Base-by-base conservation (phyloP, 2,888 invertebrate species). In the Cryptocheilus praepositus region DNA sequence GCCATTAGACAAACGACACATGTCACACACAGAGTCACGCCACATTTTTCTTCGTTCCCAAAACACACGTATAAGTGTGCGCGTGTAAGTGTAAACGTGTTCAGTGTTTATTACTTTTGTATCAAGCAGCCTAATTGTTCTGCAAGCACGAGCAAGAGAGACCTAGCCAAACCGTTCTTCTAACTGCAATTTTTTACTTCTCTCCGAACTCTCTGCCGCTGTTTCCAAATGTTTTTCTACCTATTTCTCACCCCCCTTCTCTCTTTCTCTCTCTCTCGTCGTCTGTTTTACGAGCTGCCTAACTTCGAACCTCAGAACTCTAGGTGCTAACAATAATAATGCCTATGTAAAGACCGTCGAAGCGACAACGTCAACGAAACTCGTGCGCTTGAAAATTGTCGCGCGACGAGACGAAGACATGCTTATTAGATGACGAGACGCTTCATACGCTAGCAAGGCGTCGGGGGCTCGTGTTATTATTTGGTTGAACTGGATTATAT, bases 401-500 rank as follows among this genome's bases (percentile, higher is more conserved):
- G 28, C 28, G n/a, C 25, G 25, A 16, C 55, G 28, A 55, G n/a
- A 63, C 70, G 64, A 72, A 62, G 55, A 68, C 58, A 56, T 62
- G 63, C 55, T 36, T 36, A 64, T 53, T 36, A 36, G 7, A 59
- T 71, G 78, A 76, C 72, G 78, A 76, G 77, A 80, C 83, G 83
- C 71, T 84, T 83, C 81, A 83, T 82, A 77, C 84, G 80, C 81
- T 79, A 84, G 82, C 83, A 80, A 83, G 80, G 73, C 83, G 83
- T 80, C 79, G 79, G 79, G 74, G 79, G 73, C 80, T 82, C 81
- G 81, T 84, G 73, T 68, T 61, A 72, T 67, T 61, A 72, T 83
- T 83, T 79, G 80, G 79, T 81, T 79, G 81, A 73, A 73, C 80
- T 77, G 69, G 62, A 70, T 74, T 73, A 71, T 71, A 62, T 61